Evolutionary conservation across 2,888 invertebrate genomes (phyloP), one percentile per base, ranked within the genome.

Genomic region (Patella ulyssiponensis): DNA sequence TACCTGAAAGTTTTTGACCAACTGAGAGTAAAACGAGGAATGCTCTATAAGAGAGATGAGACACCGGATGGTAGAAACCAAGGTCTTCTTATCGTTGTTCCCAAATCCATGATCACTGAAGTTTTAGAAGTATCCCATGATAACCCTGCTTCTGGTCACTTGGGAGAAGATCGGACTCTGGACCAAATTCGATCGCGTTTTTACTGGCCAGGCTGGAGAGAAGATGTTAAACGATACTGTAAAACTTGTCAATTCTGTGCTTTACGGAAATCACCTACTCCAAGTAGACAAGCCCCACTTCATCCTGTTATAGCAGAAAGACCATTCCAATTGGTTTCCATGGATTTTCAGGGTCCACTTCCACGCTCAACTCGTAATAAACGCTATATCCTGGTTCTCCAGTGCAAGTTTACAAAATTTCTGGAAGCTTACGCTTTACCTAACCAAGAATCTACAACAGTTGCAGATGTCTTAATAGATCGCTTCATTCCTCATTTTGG

Each of bases 401-500:
- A 64, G 15, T 64, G 64, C 23, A 64, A 23, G 23, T 64, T 64
- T 64, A 64, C 64, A 0, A 64, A 64, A 23, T 64, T 23, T 64
- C 15, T 64, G 14, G 64, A 64, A 20, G 64, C 64, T 3, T 64
- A 64, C 23, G 64, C 64, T 64, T n/a, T 64, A 20, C 64, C 64
- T 20, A 64, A 64, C 4, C 64, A 64, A 20, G 64, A 64, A 15
- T n/a, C 64, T 64, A 23, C 11, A 64, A 64, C 64, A 7, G 64
- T 64, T 1, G 64, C 64, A 23, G 64, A 64, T 12, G 23, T 64
- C 12, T 20, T 64, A 23, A 64, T 64, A 7, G 64, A 64, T 64
- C 12, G 64, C 9, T 64, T 64, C 20, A 64, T 64, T 17, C 64
- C 64, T 12, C 64, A 64, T 64, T 64, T 64, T 64, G 64, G 64